phyloP scores from a whole-genome alignment of 2,797 vertebrate species.

The Hydrophis major region DNA sequence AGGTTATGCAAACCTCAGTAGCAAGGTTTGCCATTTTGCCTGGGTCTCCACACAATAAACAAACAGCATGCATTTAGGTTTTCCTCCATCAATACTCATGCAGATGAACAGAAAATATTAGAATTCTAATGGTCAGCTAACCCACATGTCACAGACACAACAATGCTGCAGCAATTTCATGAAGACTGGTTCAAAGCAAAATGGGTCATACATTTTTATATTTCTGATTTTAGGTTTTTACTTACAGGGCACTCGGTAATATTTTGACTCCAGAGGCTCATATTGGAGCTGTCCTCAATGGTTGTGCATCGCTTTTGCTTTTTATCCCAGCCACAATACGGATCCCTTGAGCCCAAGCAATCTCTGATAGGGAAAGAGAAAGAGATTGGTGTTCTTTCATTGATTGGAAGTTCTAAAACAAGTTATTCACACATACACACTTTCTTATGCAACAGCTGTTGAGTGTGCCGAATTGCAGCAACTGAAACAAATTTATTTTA shows the following conservation, averaged over 20 bases:
- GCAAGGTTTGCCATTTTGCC: not conserved
- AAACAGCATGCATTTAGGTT: not conserved
- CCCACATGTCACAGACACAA: not conserved
- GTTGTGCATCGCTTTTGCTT: constrained; percentile 91
- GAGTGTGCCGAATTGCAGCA: constrained; percentile 1
- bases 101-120: not conserved
- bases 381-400: constrained; percentile 51
- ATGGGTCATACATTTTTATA: not conserved
- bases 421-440: not conserved
- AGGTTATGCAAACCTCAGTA: not conserved
- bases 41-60: not conserved
- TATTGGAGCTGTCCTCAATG: constrained; percentile 95
- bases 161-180: not conserved
- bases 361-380: constrained; percentile 73
- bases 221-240: constrained; percentile 21
- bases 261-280: constrained; percentile 98
- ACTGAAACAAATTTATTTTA: constrained; percentile 57
- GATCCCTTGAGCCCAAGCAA: constrained; percentile 91
- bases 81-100: no score
- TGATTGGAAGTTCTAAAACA: constrained; percentile 34
- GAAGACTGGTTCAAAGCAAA: not conserved
- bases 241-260: constrained; percentile 94
- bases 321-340: constrained; percentile 96
- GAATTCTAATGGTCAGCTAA: not conserved
- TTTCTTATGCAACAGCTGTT: constrained; percentile 53